Base-by-base conservation (phyloP, 1,140 invertebrate genomes). In the Theocolax elegans region DNA sequence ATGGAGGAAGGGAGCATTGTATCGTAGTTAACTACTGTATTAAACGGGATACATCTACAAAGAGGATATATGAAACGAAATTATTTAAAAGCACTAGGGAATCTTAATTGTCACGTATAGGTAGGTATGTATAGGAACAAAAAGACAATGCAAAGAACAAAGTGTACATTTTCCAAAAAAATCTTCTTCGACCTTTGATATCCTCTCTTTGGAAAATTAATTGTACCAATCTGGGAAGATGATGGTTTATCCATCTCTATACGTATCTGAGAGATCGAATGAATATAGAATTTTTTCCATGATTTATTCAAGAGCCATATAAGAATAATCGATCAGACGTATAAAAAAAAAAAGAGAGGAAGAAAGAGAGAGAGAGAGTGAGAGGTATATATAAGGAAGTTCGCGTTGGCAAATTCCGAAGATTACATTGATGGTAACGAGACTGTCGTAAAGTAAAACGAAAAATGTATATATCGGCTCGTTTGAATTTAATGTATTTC, bases 11-110 rank as follows among this genome's bases (percentile, higher is more conserved):
- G 60, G 48, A 31, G 38, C 67, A 75, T 75, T 77, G 70, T 76
- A 17, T 65, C 13, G 48, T 53, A 48, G 72, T 74, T 76, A 78
- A 79, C 72, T 77, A 69, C 53, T 73, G 74, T 73, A n/a, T 78
- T 76, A 54, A 73, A 31, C 48, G 49, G 49, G 23, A 56, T n/a
- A n/a, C n/a, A n/a, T n/a, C 56, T 35, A 72, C 72, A 78, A 76
- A 77, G 69, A 53, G 25, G 2, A 17, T 23, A 35, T 4, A 4
- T 35, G 10, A 35, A 35, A 15, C 51, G 29, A 53, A n/a, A 59
- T 60, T 65, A 51, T 62, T 62, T 53, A 60, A 68, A 68, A 68
- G 35, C 7, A 10, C 35, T 10, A 12, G n/a, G 35, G 10, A 17
- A 2, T 9, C n/a, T 19, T 31, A 31, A 17, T n/a, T 44, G 42